Evolutionary conservation across 2,113 vertebrate species (phyloP).

Genomic region (Neomonachus schauinslandi): DNA sequence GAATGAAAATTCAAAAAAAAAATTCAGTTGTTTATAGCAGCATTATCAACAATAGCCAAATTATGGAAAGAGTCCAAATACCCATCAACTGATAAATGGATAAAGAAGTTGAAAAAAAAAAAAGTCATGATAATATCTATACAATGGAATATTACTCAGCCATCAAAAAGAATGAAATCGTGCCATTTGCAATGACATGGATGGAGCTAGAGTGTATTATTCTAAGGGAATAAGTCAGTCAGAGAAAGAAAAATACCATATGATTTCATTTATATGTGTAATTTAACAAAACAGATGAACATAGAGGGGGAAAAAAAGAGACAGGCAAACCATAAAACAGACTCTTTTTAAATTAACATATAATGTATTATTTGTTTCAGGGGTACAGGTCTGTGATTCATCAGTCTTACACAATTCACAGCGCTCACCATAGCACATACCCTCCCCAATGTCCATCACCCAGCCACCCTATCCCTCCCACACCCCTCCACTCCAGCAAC

Average conservation of each 20-base stretch:
- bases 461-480: too few relatives aligned
- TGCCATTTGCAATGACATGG: neutral
- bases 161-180: neutral
- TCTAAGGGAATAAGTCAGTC: neutral
- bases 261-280: neutral
- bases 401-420: too few relatives aligned
- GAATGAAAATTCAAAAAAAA: neutral
- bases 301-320: neutral
- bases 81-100: neutral
- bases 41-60: neutral
- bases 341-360: neutral
- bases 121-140: too few relatives aligned
- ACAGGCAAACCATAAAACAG: neutral
- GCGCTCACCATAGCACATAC: too few relatives aligned
- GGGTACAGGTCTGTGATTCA: too few relatives aligned
- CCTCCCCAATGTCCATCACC: too few relatives aligned
- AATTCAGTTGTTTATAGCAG: neutral
- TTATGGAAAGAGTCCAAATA: neutral
- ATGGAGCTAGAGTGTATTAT: neutral
- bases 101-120: neutral
- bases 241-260: neutral
- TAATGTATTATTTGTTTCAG: too few relatives aligned
- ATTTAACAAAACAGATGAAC: neutral
- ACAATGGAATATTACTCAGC: neutral
- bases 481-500: too few relatives aligned